Evolutionary conservation across 2,888 invertebrate species (phyloP).

Genomic region (Mythimna pallens): DNA sequence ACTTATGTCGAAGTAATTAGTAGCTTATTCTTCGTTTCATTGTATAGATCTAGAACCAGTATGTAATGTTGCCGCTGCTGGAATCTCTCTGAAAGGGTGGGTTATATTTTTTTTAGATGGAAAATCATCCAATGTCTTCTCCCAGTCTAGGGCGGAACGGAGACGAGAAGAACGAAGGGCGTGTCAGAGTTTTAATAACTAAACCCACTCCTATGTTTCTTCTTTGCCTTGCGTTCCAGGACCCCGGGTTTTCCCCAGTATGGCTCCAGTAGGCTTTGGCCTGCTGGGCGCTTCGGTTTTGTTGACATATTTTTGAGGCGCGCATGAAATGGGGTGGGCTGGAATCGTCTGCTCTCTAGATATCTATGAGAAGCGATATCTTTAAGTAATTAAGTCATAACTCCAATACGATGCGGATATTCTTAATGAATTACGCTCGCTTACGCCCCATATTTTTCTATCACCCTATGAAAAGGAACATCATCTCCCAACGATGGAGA

Average conservation of each 20-base stretch:
- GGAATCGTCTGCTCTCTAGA: background rate
- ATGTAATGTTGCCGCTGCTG: background rate
- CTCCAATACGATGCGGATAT: conserved; percentile 31
- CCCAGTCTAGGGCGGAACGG: too few species aligned
- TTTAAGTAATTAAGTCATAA: conserved; percentile 30
- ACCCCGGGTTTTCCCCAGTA: too few species aligned
- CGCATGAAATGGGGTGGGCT: background rate
- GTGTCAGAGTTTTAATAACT: too few species aligned
- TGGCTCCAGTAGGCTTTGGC: too few species aligned
- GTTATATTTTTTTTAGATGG: too few species aligned
- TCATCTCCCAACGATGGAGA: conserved; percentile 45
- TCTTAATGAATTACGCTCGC: conserved; percentile 52
- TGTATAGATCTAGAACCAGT: background rate
- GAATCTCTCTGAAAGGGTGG: background rate
- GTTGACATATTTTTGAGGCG: too few species aligned
- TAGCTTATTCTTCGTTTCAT: background rate
- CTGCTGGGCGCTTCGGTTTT: too few species aligned
- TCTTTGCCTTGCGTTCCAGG: too few species aligned
- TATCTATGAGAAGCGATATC: background rate
- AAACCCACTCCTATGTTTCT: too few species aligned
- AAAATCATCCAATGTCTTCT: too few species aligned
- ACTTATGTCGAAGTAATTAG: too few species aligned
- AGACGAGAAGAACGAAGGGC: too few species aligned
- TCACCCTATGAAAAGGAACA: conserved; percentile 42
- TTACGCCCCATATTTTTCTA: conserved; percentile 48